A percentile compares a stretch with the other conserved stretches of the same genome.
Conservation (phyloP, 2,113 vertebrate species). For the Xerus inauris region DNA sequence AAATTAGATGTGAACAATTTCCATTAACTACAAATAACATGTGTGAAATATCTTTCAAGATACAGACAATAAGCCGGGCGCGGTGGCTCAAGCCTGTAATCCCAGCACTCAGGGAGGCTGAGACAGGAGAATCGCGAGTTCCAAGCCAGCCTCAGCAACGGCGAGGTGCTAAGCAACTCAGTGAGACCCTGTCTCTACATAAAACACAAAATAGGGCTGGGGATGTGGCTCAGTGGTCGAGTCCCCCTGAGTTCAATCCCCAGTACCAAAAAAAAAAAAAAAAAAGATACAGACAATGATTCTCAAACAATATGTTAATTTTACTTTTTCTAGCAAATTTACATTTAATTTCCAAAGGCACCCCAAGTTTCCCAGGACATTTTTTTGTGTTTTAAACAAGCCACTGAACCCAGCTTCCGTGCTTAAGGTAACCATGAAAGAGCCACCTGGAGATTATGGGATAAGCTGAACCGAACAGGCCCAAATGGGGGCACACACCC, state of each 20-base stretch:
- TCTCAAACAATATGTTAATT: background rate
- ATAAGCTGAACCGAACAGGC: background rate
- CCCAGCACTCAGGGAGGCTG: too few relatives aligned
- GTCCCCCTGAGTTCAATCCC: too few relatives aligned
- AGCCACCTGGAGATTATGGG: accelerated
- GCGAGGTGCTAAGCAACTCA: too few relatives aligned
- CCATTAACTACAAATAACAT: background rate
- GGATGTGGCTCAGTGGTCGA: too few relatives aligned
- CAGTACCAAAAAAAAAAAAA: too few relatives aligned
- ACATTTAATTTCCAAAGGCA: background rate
- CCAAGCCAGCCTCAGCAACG: too few relatives aligned
- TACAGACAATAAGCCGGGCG: background rate
- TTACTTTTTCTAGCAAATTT: background rate
- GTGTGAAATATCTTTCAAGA: background rate
- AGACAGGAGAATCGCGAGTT: too few relatives aligned
- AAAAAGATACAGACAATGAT: background rate
- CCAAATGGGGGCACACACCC: accelerated
- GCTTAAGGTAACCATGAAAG: background rate
- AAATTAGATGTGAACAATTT: background rate
- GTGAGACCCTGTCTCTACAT: too few relatives aligned
- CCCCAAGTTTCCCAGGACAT: background rate
- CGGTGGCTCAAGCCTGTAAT: too few relatives aligned
- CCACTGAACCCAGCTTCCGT: background rate
- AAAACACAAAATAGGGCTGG: too few relatives aligned
- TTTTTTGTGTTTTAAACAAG: background rate